A percentile compares a stretch with the other conserved stretches of the same genome.
phyloP scores from a whole-genome alignment of 2,797 vertebrate species.

The Cyprinella venusta region DNA sequence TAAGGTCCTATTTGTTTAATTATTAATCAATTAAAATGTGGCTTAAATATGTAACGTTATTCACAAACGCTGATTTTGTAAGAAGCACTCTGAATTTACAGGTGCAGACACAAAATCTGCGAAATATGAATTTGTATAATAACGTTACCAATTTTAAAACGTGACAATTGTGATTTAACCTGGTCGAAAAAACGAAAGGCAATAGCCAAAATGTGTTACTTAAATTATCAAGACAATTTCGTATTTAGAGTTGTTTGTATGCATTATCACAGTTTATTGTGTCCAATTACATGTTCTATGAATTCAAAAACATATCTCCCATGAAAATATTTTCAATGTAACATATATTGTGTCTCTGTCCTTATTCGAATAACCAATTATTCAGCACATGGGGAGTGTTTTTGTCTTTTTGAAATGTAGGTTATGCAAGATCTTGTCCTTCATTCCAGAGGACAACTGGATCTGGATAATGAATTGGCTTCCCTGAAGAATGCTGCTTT shows the following conservation, averaged over 20 bases:
- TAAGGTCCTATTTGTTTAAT: not conserved
- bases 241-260: not conserved
- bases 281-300: not conserved
- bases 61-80: not conserved
- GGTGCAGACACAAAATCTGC: not conserved
- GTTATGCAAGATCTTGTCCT: constrained; percentile 71
- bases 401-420: constrained; percentile 74
- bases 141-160: constrained; percentile 29
- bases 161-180: not conserved
- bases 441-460: constrained; percentile 67
- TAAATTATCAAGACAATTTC: not conserved
- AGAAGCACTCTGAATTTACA: not conserved
- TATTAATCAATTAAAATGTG: not conserved
- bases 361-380: constrained; percentile 47
- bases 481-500: constrained; percentile 72
- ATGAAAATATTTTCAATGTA: not conserved
- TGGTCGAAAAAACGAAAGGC: not conserved
- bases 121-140: not conserved
- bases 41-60: not conserved
- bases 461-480: constrained; percentile 71
- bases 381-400: constrained; percentile 69
- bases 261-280: not conserved
- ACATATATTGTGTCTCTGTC: not conserved
- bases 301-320: not conserved
- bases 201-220: not conserved